Evolutionary conservation across 2,113 vertebrate species (phyloP), one percentile per base, ranked within the genome.

Genomic region (Hemibagrus wyckioides): DNA sequence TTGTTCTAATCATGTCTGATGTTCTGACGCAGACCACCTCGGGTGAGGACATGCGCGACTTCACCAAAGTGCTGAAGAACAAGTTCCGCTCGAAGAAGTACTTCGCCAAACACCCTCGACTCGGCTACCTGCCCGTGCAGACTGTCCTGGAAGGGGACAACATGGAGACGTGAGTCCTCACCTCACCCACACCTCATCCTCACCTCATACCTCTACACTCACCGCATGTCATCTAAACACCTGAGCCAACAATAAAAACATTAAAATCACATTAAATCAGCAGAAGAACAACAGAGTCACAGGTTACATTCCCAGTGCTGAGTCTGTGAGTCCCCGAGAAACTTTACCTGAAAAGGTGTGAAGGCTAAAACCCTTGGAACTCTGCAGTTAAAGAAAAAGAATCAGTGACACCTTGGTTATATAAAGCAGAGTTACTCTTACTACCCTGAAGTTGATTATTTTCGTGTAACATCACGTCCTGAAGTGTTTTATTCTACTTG

Each of bases 71-170:
- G 90, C 94, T 99, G 92, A 99, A 99, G 94, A 99, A 99, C 92
- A 99, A 99, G 90, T 99, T 99, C 92, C 94, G 98, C 75, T 99
- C 98, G 0, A 99, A 99, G 94, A 99, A 99, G 90, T 99, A 99
- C 93, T 99, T 98, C 44, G 96, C 98, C 89, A 99, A 99, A 84
- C 98, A 99, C 88, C 98, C 97, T 1, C 96, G 97, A 1, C 96
- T 99, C 69, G 98, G 98, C 86, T 99, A 99, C 93, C 92, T 99
- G 14, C 98, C 98, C 0, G 98, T 99, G n/a, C 98, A 99, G 94
- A 99, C 98, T 0, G 97, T 99, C 13, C 93, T 99, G 44, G 98
- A 99, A 94, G 98, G 98, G 25, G 98, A 99, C 95, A 99, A 98
- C 94, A 94, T 99, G 92, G 98, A 99, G 89, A 98, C 97, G 98